Base-by-base conservation (phyloP, 2,797 vertebrate species). In the Semaprochilodus insignis region DNA sequence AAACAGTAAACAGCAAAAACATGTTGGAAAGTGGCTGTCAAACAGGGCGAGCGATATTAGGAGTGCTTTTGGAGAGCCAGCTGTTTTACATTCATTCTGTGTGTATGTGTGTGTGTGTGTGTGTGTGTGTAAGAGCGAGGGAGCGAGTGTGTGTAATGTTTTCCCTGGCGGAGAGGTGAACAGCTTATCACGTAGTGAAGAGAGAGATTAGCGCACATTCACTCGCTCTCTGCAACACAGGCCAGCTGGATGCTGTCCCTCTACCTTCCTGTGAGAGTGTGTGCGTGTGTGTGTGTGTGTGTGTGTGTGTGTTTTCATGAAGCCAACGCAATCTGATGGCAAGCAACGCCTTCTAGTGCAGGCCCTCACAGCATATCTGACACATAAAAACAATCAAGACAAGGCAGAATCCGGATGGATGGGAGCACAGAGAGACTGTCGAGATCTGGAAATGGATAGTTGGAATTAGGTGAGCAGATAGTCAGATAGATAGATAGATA, bases 201-300 rank as follows among this genome's bases (percentile, higher is more conserved):
- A 84, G 83, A 82, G 81, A 87, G 87, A 88, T 88, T 87, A 88
- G 77, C 83, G 74, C 86, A 65, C 60, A 79, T 81, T 86, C 83
- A 81, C 83, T 87, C 27, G 8, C 76, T 77, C 59, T 65, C 57
- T 13, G 72, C 66, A 83, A 80, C 79, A 69, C 72, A 70, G 62
- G 81, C 86, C 85, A 85, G 86, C 78, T 81, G 83, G 81, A 85
- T 78, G 78, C 34, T 65, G 83, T 80, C 84, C 69, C 67, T 84
- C 82, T 78, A 85, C 81, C 79, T 81, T 65, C 3, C 31, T 51
- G 15, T 55, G 4, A 52, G 19, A 60, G 60, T 71, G 65, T 76
- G 31, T 59, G 54, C 71, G 23, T 74, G 27, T 71, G 75, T 72
- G 65, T 75, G 65, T 55, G 34, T 66, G 15, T 65, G 70, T 74